Conservation (phyloP, 2,797 vertebrate genomes). For the Coregonus suidteri region DNA sequence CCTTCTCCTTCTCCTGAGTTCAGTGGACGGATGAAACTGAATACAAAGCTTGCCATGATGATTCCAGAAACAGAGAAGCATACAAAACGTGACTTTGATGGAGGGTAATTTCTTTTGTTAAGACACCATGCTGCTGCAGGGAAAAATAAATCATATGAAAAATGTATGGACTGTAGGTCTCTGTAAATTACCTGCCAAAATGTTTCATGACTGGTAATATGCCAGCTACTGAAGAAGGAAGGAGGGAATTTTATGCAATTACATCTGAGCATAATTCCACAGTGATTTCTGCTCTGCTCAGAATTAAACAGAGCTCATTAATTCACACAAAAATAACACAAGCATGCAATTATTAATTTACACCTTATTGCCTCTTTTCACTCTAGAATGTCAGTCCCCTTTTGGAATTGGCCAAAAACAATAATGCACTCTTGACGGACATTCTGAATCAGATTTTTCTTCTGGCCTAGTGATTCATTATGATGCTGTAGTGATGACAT, state of each 20-base stretch:
- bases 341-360: constrained; percentile 10
- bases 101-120: constrained; percentile 69
- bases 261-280: constrained; percentile 8
- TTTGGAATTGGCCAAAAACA: neutral
- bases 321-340: constrained; percentile 51
- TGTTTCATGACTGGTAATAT: constrained; percentile 74
- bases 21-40: constrained; percentile 12
- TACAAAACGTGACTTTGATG: constrained; percentile 39
- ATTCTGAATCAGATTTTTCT: neutral
- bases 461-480: constrained; percentile 19
- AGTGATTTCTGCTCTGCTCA: constrained; percentile 9
- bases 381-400: neutral
- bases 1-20: neutral
- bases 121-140: constrained; percentile 59
- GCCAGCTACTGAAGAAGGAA: constrained; percentile 62
- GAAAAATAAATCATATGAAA: constrained; percentile 72
- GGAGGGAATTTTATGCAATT: constrained; percentile 31
- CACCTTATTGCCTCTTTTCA: neutral
- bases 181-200: constrained; percentile 77
- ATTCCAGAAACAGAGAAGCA: constrained; percentile 27
- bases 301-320: constrained; percentile 11
- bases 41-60: constrained; percentile 23
- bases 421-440: constrained; percentile 3
- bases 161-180: constrained; percentile 72
- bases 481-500: constrained; percentile 3